Percentiles rank a stretch among this genome's conserved stretches.
phyloP scores from a whole-genome alignment of 1,140 invertebrate genomes.

The Nasonia longicornis region DNA sequence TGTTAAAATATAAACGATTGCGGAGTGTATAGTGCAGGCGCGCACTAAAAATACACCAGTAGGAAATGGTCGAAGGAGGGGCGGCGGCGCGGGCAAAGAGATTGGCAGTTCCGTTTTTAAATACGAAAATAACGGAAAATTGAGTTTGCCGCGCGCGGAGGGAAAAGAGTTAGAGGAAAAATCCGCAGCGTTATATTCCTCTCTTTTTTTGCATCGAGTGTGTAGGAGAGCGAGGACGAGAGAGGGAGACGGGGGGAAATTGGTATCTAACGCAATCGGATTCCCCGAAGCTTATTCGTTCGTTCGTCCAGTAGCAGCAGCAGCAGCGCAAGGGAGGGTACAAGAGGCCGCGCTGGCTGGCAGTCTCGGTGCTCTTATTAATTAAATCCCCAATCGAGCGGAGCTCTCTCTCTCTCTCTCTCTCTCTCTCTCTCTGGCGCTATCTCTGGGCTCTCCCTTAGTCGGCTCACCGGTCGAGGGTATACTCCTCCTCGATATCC shows the following conservation, averaged over 20 bases:
- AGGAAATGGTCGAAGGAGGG: background rate
- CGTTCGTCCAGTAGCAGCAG: background rate
- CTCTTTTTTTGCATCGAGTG: background rate
- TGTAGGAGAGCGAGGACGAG: background rate
- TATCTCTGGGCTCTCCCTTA: conserved; percentile 22
- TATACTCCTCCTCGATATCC: conserved; percentile 21
- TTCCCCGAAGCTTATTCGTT: conserved; percentile 39
- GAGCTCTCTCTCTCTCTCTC: background rate
- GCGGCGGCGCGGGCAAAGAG: background rate
- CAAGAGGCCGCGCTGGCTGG: background rate
- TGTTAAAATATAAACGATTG: conserved; percentile 10
- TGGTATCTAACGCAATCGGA: conserved; percentile 34
- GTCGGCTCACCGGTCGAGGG: background rate
- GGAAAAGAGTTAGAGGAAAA: background rate
- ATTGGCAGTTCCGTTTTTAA: background rate
- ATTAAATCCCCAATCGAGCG: conserved; percentile 41
- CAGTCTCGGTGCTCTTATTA: conserved; percentile 41
- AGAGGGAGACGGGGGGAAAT: background rate
- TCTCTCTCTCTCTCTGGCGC: background rate
- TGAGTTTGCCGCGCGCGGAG: background rate
- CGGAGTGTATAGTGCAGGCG: background rate
- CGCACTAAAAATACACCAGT: background rate
- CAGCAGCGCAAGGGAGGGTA: background rate
- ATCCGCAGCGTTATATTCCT: background rate
- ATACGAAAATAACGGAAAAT: conserved; percentile 2